Base-by-base conservation (phyloP, 2,797 vertebrate species). In the Calcarius lapponicus region DNA sequence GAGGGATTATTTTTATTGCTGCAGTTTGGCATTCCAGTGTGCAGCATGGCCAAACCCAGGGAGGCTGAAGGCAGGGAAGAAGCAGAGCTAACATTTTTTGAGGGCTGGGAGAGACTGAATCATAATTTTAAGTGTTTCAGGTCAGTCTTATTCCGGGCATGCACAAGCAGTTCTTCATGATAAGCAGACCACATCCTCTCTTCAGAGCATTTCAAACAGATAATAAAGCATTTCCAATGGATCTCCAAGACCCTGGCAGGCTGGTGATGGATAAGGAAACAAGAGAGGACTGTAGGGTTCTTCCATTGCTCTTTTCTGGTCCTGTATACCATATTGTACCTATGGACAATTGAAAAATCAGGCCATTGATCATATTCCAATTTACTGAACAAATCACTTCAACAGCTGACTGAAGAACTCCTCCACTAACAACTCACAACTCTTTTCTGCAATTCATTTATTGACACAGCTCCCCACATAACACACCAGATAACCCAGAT, bases 1-100 rank as follows among this genome's bases (percentile, higher is more conserved):
- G 62, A 72, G 48, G 70, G 62, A 12, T 95, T 88, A 69, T 54
- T 92, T 96, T 96, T 95, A 92, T 53, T 79, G 76, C 80, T 56
- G 61, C 51, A 80, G 50, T 91, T 84, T 84, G 64, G 69, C 50
- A 81, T 69, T 70, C 50, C 66, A 42, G 45, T 75, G 83, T 88
- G 69, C 85, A 86, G 61, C 3, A 31, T 13, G 62, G 85, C 48
- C 87, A 93, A 88, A 58, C n/a, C 54, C 80, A 92, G 80, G 26
- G 65, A 88, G 81, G 67, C 79, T 31, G 38, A 76, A 76, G 64
- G 79, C 62, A 80, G 7, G 20, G 91, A 84, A 79, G 71, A 50
- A 88, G 42, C 58, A 85, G 29, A 90, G 38, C n/a, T 48, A n/a
- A 70, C 31, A 74, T 25, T 81, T 94, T 94, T 4, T 31, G 34